These are phyloP conservation scores for Tautogolabrus adspersus DNA, from an alignment of 2,113 vertebrate species.

Conservation along the genomic window DNA sequence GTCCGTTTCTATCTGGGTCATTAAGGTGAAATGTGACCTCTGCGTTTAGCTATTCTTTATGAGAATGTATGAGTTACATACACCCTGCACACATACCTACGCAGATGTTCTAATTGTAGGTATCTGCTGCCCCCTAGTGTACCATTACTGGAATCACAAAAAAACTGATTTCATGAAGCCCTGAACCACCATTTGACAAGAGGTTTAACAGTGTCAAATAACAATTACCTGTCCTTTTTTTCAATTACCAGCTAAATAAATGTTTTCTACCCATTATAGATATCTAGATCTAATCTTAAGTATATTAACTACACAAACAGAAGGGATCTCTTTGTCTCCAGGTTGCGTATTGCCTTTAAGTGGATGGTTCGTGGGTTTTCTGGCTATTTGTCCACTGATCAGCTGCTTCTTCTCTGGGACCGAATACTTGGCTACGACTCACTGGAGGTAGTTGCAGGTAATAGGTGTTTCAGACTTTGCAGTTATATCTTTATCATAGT, in stretches of 20 bases:
- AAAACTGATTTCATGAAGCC: too few species aligned
- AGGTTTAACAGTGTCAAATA: too few species aligned
- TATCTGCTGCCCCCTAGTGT: constrained; percentile 75
- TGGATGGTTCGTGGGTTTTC: constrained; percentile 99
- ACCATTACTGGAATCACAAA: constrained; percentile 10
- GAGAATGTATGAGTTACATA: not conserved
- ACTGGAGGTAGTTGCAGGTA: constrained; percentile 94
- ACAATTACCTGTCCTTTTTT: not conserved
- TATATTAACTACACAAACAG: too few species aligned
- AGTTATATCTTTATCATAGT: too few species aligned
- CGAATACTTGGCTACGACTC: constrained; percentile 96
- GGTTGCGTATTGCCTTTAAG: constrained; percentile 96
- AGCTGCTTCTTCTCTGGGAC: constrained; percentile 97
- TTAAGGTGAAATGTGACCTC: too few species aligned
- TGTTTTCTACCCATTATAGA: not conserved
- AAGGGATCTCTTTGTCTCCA: constrained; percentile 56
- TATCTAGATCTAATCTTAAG: too few species aligned
- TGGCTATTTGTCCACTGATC: constrained; percentile 97
- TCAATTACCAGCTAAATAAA: not conserved
- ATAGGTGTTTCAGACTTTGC: constrained; percentile 4
- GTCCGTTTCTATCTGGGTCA: too few species aligned
- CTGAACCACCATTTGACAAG: too few species aligned
- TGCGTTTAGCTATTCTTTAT: too few species aligned
- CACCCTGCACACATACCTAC: not conserved
- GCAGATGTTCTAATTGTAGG: not conserved